phyloP scores from a whole-genome alignment of 2,113 vertebrate genomes.

The Ochotona curzoniae region DNA sequence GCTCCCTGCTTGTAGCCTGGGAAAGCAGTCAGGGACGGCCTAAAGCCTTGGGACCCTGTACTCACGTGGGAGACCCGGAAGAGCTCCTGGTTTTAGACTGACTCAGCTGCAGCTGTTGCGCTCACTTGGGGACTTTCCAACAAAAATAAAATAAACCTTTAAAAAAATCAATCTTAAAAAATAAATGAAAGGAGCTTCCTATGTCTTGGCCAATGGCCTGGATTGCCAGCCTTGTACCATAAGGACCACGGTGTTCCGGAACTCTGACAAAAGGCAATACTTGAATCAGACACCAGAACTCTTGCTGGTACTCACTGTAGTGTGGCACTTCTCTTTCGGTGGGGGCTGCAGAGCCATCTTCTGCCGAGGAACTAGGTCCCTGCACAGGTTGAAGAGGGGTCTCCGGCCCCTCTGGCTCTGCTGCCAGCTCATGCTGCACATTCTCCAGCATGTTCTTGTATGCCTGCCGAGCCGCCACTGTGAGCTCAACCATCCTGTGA shows the following conservation, averaged over 20 bases:
- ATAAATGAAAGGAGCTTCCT: no score
- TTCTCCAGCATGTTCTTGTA: constrained; percentile 93
- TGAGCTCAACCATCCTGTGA: constrained; percentile 96
- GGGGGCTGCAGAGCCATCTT: constrained; percentile 44
- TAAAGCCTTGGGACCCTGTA: no score
- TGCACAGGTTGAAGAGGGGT: neutral
- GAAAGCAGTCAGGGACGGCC: no score
- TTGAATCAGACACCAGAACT: no score
- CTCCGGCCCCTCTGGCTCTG: constrained; percentile 59
- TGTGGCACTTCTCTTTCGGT: constrained; percentile 89
- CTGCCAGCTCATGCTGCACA: constrained; percentile 73
- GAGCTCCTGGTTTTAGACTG: no score
- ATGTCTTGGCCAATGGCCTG: neutral
- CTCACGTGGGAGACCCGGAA: no score
- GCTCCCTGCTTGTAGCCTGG: no score
- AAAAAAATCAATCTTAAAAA: no score
- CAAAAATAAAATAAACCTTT: no score
- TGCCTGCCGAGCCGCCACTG: constrained; percentile 91
- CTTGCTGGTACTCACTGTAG: constrained; percentile 89
- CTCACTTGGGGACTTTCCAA: no score
- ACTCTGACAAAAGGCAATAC: accelerated
- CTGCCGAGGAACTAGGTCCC: constrained; percentile 32
- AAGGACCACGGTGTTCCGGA: neutral
- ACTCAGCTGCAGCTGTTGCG: no score
- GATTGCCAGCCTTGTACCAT: neutral